Percentiles rank a stretch among this genome's conserved stretches.
These are phyloP conservation scores for Miltochrista miniata DNA, from an alignment of 2,888 invertebrate species.

Conservation along the genomic window DNA sequence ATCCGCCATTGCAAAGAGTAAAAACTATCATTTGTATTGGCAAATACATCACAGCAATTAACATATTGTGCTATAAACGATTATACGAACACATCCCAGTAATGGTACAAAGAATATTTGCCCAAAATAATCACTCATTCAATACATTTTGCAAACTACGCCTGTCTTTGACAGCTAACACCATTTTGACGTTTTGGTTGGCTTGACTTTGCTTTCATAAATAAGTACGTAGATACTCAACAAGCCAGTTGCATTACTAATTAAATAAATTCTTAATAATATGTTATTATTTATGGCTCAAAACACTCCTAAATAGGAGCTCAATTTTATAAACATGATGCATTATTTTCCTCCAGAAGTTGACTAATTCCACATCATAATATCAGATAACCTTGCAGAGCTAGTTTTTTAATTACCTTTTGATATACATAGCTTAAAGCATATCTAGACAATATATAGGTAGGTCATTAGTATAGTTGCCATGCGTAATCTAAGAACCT, in stretches of 20 bases:
- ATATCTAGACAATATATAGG: too few species aligned
- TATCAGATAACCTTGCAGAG: constrained; percentile 19
- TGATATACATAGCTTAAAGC: too few species aligned
- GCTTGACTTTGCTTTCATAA: constrained; percentile 49
- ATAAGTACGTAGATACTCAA: constrained; percentile 34
- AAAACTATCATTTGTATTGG: constrained; percentile 59
- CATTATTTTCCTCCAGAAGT: background rate
- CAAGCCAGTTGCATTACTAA: constrained; percentile 60
- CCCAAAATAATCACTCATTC: constrained; percentile 66
- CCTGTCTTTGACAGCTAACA: constrained; percentile 78
- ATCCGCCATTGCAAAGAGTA: constrained; percentile 79
- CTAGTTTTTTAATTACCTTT: too few species aligned
- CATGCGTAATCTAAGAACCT: too few species aligned
- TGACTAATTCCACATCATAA: background rate
- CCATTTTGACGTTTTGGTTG: constrained; percentile 78
- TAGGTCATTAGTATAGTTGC: too few species aligned
- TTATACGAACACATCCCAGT: constrained; percentile 61
- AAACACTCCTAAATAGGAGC: constrained; percentile 32
- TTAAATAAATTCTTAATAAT: constrained; percentile 32
- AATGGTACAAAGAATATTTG: constrained; percentile 55
- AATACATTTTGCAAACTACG: constrained; percentile 71
- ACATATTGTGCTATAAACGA: constrained; percentile 48
- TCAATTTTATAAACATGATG: constrained; percentile 24
- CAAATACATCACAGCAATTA: constrained; percentile 55
- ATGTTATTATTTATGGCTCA: constrained; percentile 12